These are phyloP conservation scores for Malacoraja senta DNA, from an alignment of 2,797 vertebrate genomes.

Conservation along the genomic window DNA sequence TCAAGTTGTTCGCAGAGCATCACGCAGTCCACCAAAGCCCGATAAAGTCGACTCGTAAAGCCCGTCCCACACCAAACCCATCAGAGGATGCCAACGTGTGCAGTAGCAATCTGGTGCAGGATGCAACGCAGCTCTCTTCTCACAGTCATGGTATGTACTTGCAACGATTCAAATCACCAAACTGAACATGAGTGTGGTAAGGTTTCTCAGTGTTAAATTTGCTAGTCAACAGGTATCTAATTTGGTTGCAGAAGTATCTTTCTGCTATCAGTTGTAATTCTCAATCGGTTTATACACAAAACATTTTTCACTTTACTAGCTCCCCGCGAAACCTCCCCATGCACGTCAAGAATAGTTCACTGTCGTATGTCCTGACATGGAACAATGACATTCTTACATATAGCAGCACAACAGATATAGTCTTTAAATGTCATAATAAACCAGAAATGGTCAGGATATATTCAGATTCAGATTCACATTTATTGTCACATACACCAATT, in stretches of 20 bases:
- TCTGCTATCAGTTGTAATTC: not conserved
- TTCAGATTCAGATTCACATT: no score
- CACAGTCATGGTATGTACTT: slow-evolving; percentile 52
- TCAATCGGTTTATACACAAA: not conserved
- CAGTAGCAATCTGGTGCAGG: slow-evolving; percentile 47
- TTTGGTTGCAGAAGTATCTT: not conserved
- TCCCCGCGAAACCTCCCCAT: no score
- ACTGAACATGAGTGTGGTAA: not conserved
- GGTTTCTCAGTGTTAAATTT: not conserved
- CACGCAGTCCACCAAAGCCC: not conserved
- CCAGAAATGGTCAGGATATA: no score
- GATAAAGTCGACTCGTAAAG: slow-evolving; percentile 37
- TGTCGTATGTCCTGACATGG: no score
- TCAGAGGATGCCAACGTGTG: slow-evolving; percentile 55
- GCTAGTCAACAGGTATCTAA: no score
- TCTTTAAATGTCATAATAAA: no score
- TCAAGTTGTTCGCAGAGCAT: slow-evolving; percentile 67
- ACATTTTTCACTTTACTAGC: not conserved
- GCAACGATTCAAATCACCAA: not conserved
- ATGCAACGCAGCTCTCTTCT: slow-evolving; percentile 54
- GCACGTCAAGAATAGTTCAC: no score
- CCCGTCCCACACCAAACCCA: slow-evolving; percentile 47
- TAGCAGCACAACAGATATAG: no score
- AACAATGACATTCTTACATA: no score
- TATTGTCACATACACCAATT: no score